These are phyloP conservation scores for Melanostoma mellinum DNA, from an alignment of 2,888 invertebrate genomes.

Conservation along the genomic window DNA sequence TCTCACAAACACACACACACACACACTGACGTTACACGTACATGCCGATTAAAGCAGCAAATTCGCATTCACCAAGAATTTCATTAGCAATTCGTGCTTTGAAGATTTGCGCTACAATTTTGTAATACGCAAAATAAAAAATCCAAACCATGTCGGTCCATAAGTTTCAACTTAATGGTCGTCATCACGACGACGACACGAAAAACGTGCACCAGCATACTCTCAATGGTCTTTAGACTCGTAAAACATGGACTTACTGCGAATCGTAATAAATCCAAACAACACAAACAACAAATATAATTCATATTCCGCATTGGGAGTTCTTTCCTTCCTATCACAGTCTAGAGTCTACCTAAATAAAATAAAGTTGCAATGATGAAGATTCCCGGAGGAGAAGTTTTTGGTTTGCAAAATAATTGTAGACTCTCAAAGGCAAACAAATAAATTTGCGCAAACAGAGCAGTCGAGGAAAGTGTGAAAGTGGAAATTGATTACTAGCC, in stretches of 20 bases:
- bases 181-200: conserved; percentile 48
- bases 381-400: conserved; percentile 1
- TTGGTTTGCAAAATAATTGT: background rate
- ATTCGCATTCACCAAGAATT: conserved; percentile 42
- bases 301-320: conserved; percentile 16
- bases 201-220: conserved; percentile 59
- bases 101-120: conserved; percentile 28
- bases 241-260: conserved; percentile 40
- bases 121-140: background rate
- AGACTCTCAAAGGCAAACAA: too few species aligned
- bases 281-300: conserved; percentile 11
- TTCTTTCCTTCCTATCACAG: conserved; percentile 8
- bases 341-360: conserved; percentile 5
- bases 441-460: background rate
- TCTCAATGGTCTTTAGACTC: conserved; percentile 36
- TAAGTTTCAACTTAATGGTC: conserved; percentile 45
- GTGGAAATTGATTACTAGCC: conserved; percentile 27
- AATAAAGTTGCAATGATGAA: conserved; percentile 6
- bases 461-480: conserved; percentile 11
- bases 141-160: conserved; percentile 43
- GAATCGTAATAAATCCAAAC: conserved; percentile 36
- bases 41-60: background rate
- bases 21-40: background rate
- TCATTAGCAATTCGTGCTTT: conserved; percentile 53
- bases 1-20: background rate